Conservation (phyloP, 2,888 invertebrate genomes). For the Cactoblastis cactorum region DNA sequence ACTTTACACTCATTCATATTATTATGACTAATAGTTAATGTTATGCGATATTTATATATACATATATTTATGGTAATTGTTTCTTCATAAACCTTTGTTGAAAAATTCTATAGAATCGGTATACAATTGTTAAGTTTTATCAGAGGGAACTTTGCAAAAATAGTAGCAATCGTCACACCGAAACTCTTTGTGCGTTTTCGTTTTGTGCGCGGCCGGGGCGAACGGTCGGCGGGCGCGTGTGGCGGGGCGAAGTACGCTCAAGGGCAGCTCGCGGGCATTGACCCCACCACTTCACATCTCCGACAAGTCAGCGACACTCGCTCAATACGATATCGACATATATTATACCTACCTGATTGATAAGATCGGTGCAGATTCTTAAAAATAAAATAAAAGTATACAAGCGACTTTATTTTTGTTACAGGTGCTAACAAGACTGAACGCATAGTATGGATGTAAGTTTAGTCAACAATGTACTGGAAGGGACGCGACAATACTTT, state of each 20-base stretch:
- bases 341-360: constrained; percentile 26
- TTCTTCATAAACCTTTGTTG: no score
- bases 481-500: constrained; percentile 91
- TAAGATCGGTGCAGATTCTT: constrained; percentile 17
- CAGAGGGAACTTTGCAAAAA: constrained; percentile 30
- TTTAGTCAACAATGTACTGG: constrained; percentile 86
- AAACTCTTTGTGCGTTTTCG: constrained; percentile 38
- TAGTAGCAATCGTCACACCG: constrained; percentile 34
- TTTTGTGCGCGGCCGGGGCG: constrained; percentile 20
- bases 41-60: no score
- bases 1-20: no score
- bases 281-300: constrained; percentile 52
- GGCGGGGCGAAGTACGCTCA: constrained; percentile 66
- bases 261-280: constrained; percentile 66
- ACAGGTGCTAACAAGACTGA: constrained; percentile 50
- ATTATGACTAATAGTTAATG: no score
- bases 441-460: constrained; percentile 85
- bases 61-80: no score
- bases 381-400: not conserved
- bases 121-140: not conserved
- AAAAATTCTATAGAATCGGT: no score
- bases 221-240: constrained; percentile 27
- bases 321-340: constrained; percentile 28
- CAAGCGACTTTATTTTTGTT: constrained; percentile 28
- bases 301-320: constrained; percentile 26